Evolutionary conservation across 2,797 vertebrate genomes (phyloP), one percentile per base, ranked within the genome.

Genomic region (Picus viridis): DNA sequence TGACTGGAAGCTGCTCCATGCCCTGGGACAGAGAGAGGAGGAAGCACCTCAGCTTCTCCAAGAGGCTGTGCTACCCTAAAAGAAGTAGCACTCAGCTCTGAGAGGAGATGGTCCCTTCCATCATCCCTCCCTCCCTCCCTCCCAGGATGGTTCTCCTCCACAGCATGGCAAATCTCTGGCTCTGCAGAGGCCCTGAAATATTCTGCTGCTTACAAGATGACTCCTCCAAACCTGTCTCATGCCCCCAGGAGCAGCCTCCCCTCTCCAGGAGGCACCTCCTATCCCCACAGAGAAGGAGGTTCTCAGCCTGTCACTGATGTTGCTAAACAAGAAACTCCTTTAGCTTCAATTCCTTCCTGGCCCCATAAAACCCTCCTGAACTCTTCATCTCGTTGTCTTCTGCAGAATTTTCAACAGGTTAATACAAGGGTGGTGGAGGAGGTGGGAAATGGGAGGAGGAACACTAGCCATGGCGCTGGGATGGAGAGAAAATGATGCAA

Each of bases 1-100:
- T 9, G 5, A 10, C 30, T 20, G 2, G 0, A 29, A 62, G 19
- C 26, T 36, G 13, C 22, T 30, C 57, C 6, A 0, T 30, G 34
- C 10, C 14, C 43, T 10, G 29, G 19, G 14, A 32, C 12, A 1
- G 2, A 56, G 30, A 39, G 27, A 32, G 2, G 19, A 51, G 12
- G 43, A 34, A 74, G 15, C n/a, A 26, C 30, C 45, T 76, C 64
- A 58, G 57, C 67, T 30, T 23, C 67, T 62, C 56, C 49, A 20
- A 63, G 76, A 39, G 53, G 8, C 20, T 34, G 24, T 3, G 1
- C 6, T 47, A 56, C 62, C 81, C 82, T 57, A 19, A 51, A 51
- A 49, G 47, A 22, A 49, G 26, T 13, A 65, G 30, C 11, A 16
- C 12, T 68, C 20, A 6, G 29, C 34, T 49, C 53, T 70, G 62